Base-by-base conservation (phyloP, 2,888 invertebrate species). In the Drosophila nr. medialis region DNA sequence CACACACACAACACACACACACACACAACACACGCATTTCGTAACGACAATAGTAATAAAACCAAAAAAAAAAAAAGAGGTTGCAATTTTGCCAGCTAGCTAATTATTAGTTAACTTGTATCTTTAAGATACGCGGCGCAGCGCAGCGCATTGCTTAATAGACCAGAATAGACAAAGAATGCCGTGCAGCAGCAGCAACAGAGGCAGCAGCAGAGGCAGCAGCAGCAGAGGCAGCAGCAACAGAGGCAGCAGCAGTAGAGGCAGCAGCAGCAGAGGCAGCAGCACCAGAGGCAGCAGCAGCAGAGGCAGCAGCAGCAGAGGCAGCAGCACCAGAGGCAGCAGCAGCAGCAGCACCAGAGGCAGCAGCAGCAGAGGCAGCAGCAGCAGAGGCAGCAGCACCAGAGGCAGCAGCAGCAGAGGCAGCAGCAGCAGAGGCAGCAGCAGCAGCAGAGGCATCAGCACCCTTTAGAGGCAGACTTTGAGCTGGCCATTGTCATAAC, bases 51-150 rank as follows among this genome's bases (percentile, higher is more conserved):
- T 32, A 48, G 42, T 29, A 30, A 58, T 10, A 59, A 15, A 21
- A 59, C 34, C 11, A n/a, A 8, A 8, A 21, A 21, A 13, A 42
- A 21, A 3, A 13, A 21, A 21, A 68, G 65, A 72, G 78, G 67
- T 82, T 87, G 80, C 88, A 86, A 87, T 85, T 86, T 83, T 72
- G 82, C 71, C 65, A 64, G 83, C 70, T 27, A 80, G 77, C 86
- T 86, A 86, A 88, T 87, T 88, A 87, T 86, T 88, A 90, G 86
- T 87, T 87, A 87, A 87, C 86, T 88, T 89, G 88, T 90, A 86
- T 86, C 90, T 86, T 87, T 87, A 86, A 84, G 85, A 87, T 82
- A 85, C 79, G 64, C 79, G 75, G 51, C 75, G 70, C 71, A 77
- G 54, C 75, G 70, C 71, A 77, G 64, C 70, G 72, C 89, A 86